These are phyloP conservation scores for Euzophera pinguis DNA, from an alignment of 2,888 invertebrate species.

Conservation along the genomic window DNA sequence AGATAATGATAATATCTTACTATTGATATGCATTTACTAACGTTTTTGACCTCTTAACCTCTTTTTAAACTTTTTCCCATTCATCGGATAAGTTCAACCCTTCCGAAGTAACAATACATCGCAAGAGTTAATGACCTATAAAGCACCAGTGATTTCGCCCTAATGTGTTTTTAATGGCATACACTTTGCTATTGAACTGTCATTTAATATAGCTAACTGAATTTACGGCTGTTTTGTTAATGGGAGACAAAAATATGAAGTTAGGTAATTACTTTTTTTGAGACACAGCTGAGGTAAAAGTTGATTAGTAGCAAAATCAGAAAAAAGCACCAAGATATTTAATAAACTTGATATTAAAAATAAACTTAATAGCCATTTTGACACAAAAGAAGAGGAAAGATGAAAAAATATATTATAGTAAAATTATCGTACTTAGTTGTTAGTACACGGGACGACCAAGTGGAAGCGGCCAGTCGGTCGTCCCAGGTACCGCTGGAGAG, in stretches of 20 bases:
- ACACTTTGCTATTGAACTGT: slow-evolving; percentile 67
- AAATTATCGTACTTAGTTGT: too few relatives aligned
- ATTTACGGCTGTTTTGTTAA: slow-evolving; percentile 40
- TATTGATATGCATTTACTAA: too few relatives aligned
- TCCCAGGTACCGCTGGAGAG: too few relatives aligned
- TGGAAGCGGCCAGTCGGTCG: too few relatives aligned
- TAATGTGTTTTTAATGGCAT: slow-evolving; percentile 74
- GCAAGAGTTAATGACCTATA: slow-evolving; percentile 63
- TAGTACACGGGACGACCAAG: too few relatives aligned
- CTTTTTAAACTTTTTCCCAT: slow-evolving; percentile 15
- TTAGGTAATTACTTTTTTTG: neutral
- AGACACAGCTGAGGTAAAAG: neutral
- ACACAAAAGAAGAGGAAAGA: too few relatives aligned
- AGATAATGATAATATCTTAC: too few relatives aligned
- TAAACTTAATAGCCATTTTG: too few relatives aligned
- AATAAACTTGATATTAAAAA: too few relatives aligned
- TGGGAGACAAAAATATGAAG: slow-evolving; percentile 6
- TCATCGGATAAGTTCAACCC: slow-evolving; percentile 30
- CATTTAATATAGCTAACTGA: slow-evolving; percentile 56
- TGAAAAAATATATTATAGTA: too few relatives aligned
- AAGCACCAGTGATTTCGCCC: slow-evolving; percentile 51
- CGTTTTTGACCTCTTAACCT: neutral
- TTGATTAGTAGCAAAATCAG: too few relatives aligned
- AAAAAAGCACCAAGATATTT: too few relatives aligned
- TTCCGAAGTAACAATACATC: slow-evolving; percentile 45